A percentile compares a stretch with the other conserved stretches of the same genome.
phyloP scores from a whole-genome alignment of 2,888 invertebrate genomes.

The Amphimallon solstitiale region DNA sequence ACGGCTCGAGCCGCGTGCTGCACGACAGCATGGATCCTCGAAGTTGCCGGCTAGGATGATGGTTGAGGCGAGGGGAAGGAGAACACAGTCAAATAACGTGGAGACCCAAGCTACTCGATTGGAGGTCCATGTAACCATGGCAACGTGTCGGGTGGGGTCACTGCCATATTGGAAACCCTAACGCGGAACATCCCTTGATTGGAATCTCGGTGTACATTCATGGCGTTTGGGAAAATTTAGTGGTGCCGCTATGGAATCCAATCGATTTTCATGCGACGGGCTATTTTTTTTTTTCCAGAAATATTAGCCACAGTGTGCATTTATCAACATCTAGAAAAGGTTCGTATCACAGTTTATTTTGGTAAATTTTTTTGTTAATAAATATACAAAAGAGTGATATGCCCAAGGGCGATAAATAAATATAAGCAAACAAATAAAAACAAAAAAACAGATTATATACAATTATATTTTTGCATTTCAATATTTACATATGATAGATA shows the following conservation, averaged over 20 bases:
- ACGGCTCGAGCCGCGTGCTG: conserved; percentile 35
- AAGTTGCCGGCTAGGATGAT: conserved; percentile 17
- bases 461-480: too few relatives aligned
- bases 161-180: conserved; percentile 59
- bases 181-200: conserved; percentile 42
- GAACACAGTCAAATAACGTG: conserved; percentile 51
- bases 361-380: background rate
- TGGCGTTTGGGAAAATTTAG: conserved; percentile 38
- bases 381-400: background rate
- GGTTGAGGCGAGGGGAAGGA: conserved; percentile 45
- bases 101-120: conserved; percentile 55
- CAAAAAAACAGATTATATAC: too few relatives aligned
- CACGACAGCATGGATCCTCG: conserved; percentile 36
- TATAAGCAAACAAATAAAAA: too few relatives aligned
- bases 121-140: conserved; percentile 59
- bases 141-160: conserved; percentile 59
- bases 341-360: conserved; percentile 20
- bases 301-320: conserved; percentile 4
- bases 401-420: too few relatives aligned
- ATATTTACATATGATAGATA: too few relatives aligned
- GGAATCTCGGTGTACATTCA: conserved; percentile 35
- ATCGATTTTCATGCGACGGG: conserved; percentile 22
- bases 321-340: conserved; percentile 14
- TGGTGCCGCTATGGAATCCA: conserved; percentile 19
- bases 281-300: conserved; percentile 15